Base-by-base conservation (phyloP, 1,140 invertebrate genomes). In the Magallana angulata region DNA sequence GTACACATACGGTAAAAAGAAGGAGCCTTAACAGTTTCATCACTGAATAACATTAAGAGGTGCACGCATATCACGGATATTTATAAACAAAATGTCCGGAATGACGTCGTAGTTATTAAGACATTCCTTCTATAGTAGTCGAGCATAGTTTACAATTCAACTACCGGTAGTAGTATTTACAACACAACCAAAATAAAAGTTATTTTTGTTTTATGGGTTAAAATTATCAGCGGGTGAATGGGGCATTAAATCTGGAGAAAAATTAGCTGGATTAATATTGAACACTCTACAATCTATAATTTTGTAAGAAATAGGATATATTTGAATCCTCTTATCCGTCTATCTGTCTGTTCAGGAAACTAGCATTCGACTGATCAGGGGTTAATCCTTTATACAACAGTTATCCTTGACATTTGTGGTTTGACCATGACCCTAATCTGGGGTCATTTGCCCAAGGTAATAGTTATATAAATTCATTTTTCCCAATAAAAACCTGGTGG, bases 1-100 rank as follows among this genome's bases (percentile, higher is more conserved):
- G 7, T 36, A 12, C 68, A 76, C 18, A 36, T 36, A 9, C 36
- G 24, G 11, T 24, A 36, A 76, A 76, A 9, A 36, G 8, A 9
- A 30, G 8, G 9, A 76, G 24, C 68, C 68, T 6, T 11, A 76
- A 12, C 14, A 76, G 68, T 76, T 30, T 76, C 68, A 76, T 76
- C 8, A 36, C 68, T 76, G 24, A 30, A 11, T 76, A 30, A 30
- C 24, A 30, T 7, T 24, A 7, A 11, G 11, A 30, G 68, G 68
- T 30, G 12, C 68, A 76, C 18, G 36, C 24, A 76, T 76, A 30
- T 30, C 12, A 30, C 68, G 68, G 68, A 76, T 76, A 36, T 76
- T 36, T 76, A 30, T 76, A 76, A 30, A 76, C 68, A 76, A 76
- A 11, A 48, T 30, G 24, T 36, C 68, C 68, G 68, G 68, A 76